These are phyloP conservation scores for Cryptotis parvus DNA, from an alignment of 2,113 vertebrate species.

Conservation along the genomic window DNA sequence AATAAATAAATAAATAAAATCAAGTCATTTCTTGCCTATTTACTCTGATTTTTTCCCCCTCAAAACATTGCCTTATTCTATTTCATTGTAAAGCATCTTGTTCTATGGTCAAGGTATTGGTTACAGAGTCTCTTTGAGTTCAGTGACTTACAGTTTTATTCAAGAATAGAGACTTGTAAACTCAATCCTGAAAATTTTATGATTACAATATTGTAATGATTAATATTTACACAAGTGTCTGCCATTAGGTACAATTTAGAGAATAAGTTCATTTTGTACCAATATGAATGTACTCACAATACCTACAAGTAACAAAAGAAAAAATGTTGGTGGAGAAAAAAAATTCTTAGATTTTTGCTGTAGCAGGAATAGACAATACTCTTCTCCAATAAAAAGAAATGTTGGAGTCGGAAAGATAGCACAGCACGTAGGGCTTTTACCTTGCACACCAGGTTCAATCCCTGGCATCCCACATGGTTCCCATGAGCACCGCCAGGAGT, in stretches of 20 bases:
- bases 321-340: not conserved
- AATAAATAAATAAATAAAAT: no score
- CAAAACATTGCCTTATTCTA: not conserved
- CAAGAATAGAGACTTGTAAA: constrained; percentile 27
- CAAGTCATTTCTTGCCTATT: not conserved
- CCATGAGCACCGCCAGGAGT: no score
- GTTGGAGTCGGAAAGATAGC: no score
- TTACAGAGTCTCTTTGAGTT: not conserved
- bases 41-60: not conserved
- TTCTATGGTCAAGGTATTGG: not conserved
- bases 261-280: not conserved
- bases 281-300: not conserved
- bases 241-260: not conserved
- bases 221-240: not conserved
- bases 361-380: no score
- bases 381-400: no score
- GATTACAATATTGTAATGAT: not conserved
- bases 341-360: not conserved
- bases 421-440: no score
- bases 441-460: no score
- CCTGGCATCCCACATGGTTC: no score
- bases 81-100: not conserved
- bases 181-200: not conserved
- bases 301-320: not conserved
- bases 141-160: not conserved